Base-by-base conservation (phyloP, 2,888 invertebrate genomes). In the Thyatira batis region DNA sequence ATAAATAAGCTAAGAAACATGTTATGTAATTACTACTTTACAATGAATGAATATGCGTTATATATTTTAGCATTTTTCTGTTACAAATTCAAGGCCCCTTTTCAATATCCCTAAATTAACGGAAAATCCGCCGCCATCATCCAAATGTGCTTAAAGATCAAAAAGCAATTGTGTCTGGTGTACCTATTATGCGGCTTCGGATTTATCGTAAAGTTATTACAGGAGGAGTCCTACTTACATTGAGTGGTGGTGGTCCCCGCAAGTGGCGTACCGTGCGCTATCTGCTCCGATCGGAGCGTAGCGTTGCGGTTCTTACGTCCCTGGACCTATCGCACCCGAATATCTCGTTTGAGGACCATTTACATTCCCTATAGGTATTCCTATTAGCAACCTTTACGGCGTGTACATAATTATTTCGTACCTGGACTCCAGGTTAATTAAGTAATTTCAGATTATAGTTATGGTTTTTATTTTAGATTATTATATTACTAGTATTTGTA, bases 311-410 rank as follows among this genome's bases (percentile, higher is more conserved):
- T 46, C 53, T 25, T 20, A 45, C 46, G 30, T 45, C 23, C 10
- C 52, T 46, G 52, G 39, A 33, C 64, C 64, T 76, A 79, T 78
- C 76, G 52, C 44, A 45, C 39, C 63, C 52, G 52, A 67, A 73
- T 68, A 78, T 79, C 79, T 63, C 50, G 57, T 65, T 62, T 63
- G 67, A 76, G 76, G 64, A 73, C 64, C 69, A 65, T 69, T 70
- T 73, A 63, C 60, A 71, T 71, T 69, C 70, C 63, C 58, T 61
- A 61, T 63, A 61, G 58, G 61, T 33, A 23, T 20, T 52, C 30
- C 11, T n/a, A 33, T 30, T 11, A 28, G 30, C n/a, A n/a, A 33
- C 33, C 13, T 33, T 39, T 39, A 39, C 17, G 13, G 17, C 17
- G 13, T 17, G 39, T 17, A 39, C 17, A 39, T 39, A 17, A 39